A percentile compares a stretch with the other conserved stretches of the same genome.
phyloP scores from a whole-genome alignment of 1,140 invertebrate species.

The Brachionus koreanus region DNA sequence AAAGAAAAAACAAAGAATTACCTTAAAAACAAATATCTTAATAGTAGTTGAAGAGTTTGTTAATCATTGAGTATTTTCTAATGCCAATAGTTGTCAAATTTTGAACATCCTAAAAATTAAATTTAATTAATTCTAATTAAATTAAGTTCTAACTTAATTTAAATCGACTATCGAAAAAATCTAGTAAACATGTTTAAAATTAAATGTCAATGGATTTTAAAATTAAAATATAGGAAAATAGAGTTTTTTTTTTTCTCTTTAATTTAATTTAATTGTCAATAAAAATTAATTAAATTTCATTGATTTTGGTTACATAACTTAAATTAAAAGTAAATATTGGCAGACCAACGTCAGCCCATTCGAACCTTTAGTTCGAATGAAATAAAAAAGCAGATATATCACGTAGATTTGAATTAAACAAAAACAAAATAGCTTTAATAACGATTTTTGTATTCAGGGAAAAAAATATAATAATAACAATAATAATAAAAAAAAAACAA shows the following conservation, averaged over 20 bases:
- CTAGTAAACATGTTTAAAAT: not conserved
- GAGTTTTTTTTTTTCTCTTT: no score
- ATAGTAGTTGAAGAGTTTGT: not conserved
- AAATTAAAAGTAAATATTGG: not conserved
- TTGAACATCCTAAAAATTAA: not conserved
- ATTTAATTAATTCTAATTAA: not conserved
- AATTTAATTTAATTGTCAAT: not conserved
- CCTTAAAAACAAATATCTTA: not conserved
- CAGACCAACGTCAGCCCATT: not conserved
- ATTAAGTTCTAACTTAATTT: not conserved
- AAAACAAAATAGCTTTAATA: not conserved
- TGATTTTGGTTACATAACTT: not conserved
- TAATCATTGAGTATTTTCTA: slow-evolving; percentile 7
- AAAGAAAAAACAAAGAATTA: not conserved
- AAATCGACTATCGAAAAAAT: not conserved
- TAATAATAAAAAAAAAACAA: not conserved
- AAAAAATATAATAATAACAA: not conserved
- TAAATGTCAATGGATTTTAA: not conserved
- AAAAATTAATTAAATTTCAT: not conserved
- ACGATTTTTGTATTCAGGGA: not conserved
- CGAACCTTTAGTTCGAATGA: not conserved
- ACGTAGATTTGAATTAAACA: not conserved
- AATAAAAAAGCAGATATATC: not conserved
- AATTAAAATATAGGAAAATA: no score
- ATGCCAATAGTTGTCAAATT: not conserved